Conservation (phyloP, 2,888 invertebrate genomes). For the Eumacrocentrus americanus region DNA sequence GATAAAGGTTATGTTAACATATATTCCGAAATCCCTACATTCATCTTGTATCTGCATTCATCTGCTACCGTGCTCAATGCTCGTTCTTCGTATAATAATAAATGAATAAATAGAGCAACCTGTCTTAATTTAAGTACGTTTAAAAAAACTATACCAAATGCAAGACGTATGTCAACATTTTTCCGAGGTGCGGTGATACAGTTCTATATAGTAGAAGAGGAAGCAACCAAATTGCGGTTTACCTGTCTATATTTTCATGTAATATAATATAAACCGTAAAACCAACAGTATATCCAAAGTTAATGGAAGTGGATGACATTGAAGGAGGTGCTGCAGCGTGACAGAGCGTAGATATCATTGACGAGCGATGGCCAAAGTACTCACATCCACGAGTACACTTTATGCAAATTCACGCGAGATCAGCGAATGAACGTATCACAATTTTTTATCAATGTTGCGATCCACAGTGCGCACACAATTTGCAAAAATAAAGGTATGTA, state of each 20-base stretch:
- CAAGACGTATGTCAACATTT: conserved; percentile 72
- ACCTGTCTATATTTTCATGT: conserved; percentile 91
- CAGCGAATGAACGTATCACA: conserved; percentile 99
- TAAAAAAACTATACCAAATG: no score
- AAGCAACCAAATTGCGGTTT: conserved; percentile 72
- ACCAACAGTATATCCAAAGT: conserved; percentile 82
- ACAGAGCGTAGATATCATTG: conserved; percentile 97
- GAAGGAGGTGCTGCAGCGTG: conserved; percentile 95
- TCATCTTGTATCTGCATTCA: no score
- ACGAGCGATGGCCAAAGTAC: conserved; percentile 93
- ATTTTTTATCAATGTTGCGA: conserved; percentile 97
- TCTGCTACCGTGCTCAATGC: no score
- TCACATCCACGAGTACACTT: conserved; percentile 89
- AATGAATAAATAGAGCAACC: no score
- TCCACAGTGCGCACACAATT: conserved; percentile 86
- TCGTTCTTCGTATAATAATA: no score
- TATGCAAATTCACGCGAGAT: conserved; percentile 97
- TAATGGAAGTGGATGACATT: conserved; percentile 96
- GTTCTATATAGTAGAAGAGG: conserved; percentile 85
- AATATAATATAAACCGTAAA: conserved; percentile 76
- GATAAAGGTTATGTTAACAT: no score
- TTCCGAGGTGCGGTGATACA: conserved; percentile 88
- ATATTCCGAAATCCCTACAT: no score
- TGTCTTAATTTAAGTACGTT: no score
- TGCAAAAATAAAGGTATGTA: conserved; percentile 78